These are phyloP conservation scores for Aleiodes leptofemur DNA, from an alignment of 2,888 invertebrate genomes.

Conservation along the genomic window DNA sequence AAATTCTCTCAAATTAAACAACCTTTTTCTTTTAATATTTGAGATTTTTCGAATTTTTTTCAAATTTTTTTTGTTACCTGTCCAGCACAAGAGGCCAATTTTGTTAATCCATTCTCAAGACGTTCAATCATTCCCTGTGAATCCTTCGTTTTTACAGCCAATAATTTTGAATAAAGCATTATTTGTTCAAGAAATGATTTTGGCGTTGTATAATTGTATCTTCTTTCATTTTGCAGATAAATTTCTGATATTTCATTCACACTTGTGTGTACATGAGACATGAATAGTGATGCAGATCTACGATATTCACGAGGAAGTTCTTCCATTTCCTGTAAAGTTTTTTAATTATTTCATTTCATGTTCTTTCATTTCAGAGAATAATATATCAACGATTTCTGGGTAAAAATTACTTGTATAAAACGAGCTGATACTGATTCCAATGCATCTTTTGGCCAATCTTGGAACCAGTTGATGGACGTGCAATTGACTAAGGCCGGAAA, in stretches of 20 bases:
- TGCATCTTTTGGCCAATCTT: conserved; percentile 96
- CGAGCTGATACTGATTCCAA: conserved; percentile 90
- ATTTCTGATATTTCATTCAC: conserved; percentile 90
- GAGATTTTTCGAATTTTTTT: too few relatives aligned
- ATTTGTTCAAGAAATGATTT: conserved; percentile 97
- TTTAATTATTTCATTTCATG: conserved; percentile 26
- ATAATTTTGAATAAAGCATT: conserved; percentile 85
- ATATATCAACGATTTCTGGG: not conserved
- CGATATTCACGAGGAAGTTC: conserved; percentile 67
- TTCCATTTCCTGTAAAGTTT: conserved; percentile 78
- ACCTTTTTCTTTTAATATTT: too few relatives aligned
- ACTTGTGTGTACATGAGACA: conserved; percentile 92
- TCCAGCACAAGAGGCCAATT: conserved; percentile 88
- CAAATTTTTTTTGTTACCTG: too few relatives aligned
- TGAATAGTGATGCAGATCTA: conserved; percentile 85
- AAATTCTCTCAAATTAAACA: too few relatives aligned
- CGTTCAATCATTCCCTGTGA: conserved; percentile 86
- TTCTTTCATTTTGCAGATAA: conserved; percentile 89
- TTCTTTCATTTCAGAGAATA: not conserved
- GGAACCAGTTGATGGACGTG: conserved; percentile 97
- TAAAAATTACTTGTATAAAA: conserved; percentile 82
- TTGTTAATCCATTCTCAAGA: conserved; percentile 91
- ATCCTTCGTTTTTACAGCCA: conserved; percentile 82
- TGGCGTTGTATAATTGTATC: conserved; percentile 97
- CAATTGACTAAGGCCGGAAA: conserved; percentile 96